phyloP scores from a whole-genome alignment of 2,113 vertebrate genomes.

The Menura novaehollandiae region DNA sequence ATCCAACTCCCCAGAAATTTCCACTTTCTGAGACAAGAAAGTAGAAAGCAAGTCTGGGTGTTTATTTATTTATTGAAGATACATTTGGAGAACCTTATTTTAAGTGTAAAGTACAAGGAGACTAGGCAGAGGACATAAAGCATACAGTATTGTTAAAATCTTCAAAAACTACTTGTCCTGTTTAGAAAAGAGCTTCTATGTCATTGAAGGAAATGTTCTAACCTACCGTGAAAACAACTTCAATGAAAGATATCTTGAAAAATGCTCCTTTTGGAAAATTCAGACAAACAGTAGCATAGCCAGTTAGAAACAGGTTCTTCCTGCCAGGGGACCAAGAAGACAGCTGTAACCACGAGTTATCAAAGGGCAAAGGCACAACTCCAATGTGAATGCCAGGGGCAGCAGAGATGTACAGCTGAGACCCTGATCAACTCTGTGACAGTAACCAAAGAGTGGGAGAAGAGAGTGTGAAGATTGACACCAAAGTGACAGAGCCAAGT shows the following conservation, averaged over 20 bases:
- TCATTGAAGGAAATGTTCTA: not conserved
- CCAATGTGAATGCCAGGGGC: accelerated
- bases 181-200: not conserved
- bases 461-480: not conserved
- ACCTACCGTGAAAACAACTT: not conserved
- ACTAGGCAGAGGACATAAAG: not conserved
- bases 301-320: not conserved
- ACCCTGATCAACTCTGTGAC: not conserved
- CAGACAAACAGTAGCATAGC: not conserved
- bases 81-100: not conserved
- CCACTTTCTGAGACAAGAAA: not conserved
- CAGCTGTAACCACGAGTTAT: not conserved
- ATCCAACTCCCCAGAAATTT: not conserved
- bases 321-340: not conserved
- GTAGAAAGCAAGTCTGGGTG: not conserved
- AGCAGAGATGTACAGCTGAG: not conserved
- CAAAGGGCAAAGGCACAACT: not conserved
- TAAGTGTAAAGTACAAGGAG: not conserved
- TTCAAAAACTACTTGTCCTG: not conserved
- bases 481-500: not conserved
- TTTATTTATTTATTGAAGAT: not conserved
- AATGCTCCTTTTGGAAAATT: not conserved
- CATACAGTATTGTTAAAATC: not conserved
- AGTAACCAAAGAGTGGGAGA: not conserved
- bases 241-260: not conserved